A percentile compares a stretch with the other conserved stretches of the same genome.
These are phyloP conservation scores for Florisuga fusca DNA, from an alignment of 2,797 vertebrate species.

Conservation along the genomic window DNA sequence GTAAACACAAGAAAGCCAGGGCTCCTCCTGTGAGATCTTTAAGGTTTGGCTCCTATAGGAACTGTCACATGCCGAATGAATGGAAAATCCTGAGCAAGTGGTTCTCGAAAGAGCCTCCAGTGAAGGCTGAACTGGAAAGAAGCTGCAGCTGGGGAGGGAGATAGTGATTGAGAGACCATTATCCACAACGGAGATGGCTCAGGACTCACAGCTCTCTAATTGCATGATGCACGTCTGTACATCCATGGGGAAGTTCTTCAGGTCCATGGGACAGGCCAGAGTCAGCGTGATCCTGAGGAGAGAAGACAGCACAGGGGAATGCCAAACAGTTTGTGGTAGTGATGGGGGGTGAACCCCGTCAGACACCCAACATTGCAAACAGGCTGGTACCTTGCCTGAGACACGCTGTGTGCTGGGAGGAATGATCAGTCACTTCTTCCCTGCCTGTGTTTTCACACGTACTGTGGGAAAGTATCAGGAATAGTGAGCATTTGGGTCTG, in stretches of 20 bases:
- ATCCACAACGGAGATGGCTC: neutral
- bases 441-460: neutral
- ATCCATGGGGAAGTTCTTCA: conserved; percentile 99
- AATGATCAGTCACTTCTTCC: neutral
- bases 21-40: neutral
- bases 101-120: neutral
- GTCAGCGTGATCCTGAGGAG: conserved; percentile 86
- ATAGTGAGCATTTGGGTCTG: neutral
- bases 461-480: neutral
- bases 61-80: neutral
- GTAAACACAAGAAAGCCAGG: neutral
- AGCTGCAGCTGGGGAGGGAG: neutral
- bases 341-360: neutral
- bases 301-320: conserved; percentile 33
- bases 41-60: neutral
- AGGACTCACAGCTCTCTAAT: conserved; percentile 96
- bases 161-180: neutral
- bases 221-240: conserved; percentile 99
- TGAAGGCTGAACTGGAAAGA: neutral
- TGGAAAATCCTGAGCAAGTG: neutral
- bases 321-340: neutral
- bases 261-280: conserved; percentile 93
- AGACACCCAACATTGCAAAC: neutral
- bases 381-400: neutral
- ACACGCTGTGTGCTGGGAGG: neutral